Base-by-base conservation (phyloP, 2,888 invertebrate genomes). In the Eupithecia dodoneata region DNA sequence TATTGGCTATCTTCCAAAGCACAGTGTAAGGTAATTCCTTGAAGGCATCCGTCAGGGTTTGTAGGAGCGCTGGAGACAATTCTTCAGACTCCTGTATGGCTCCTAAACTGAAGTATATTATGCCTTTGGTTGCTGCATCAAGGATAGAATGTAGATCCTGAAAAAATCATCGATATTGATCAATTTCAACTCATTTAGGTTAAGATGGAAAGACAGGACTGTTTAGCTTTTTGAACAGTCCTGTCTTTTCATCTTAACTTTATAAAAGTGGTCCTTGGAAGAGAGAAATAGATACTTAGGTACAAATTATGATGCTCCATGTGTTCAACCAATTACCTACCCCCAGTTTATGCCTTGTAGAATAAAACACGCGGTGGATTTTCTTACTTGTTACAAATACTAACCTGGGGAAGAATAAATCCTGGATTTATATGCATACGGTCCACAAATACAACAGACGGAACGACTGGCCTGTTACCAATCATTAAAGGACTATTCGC, bases 1-100 rank as follows among this genome's bases (percentile, higher is more conserved):
- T 89, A 75, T 94, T 93, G 45, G 92, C 94, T 78, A 95, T 95
- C 85, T 96, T 96, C 95, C 96, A 96, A 4, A 96, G 83, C 6
- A 96, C 90, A 9, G 92, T 92, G 80, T 89, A 95, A 3, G 95
- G 95, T 6, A 96, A 83, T 79, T 95, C 93, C 30, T 89, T 86
- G 81, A 96, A 96, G 1, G 93, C 92, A 18, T 93, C 91, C 0
- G 93, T 83, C 18, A 96, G 82, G 0, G 90, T 92, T 79, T 94
- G 87, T 59, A 95, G 83, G 12, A 92, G 10, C 88, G 80, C 10
- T 12, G 87, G 85, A 0, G 95, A 89, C 6, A 96, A 85, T 67
- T 92, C 87, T 75, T 94, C 93, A 0, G 95, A 83, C 74, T 95
- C 93, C 78, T 96, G 92, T 9, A 95, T 84, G 4, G 95, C 93